Evolutionary conservation across 2,888 invertebrate genomes (phyloP).

Genomic region (Aplocera efformata): DNA sequence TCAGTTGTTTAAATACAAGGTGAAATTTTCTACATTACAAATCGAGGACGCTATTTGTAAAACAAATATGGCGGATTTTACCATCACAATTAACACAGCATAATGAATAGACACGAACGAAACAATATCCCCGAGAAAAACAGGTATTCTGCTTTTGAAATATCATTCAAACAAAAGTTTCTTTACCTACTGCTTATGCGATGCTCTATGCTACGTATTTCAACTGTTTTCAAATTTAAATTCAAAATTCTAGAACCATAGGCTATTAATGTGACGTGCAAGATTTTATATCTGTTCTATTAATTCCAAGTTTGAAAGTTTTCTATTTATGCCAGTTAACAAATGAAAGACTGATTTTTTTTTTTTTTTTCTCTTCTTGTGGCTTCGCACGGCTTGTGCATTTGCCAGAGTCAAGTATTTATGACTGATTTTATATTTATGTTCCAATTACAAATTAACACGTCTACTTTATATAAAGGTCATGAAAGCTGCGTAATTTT

Average conservation of each 20-base stretch:
- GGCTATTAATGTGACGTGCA: background rate
- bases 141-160: conserved; percentile 65
- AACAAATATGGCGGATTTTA: conserved; percentile 70
- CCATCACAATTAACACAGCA: conserved; percentile 68
- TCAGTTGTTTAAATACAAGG: conserved; percentile 19
- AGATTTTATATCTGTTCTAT: background rate
- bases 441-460: too few species aligned
- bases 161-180: conserved; percentile 44
- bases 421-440: too few species aligned
- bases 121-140: conserved; percentile 70
- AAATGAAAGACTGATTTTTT: too few species aligned
- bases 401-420: too few species aligned
- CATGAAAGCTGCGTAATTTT: too few species aligned
- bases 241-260: conserved; percentile 3
- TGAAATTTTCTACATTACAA: conserved; percentile 33
- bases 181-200: conserved; percentile 17
- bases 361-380: too few species aligned
- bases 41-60: conserved; percentile 68
- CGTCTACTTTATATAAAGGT: too few species aligned
- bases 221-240: conserved; percentile 5
- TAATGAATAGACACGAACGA: conserved; percentile 58
- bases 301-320: background rate
- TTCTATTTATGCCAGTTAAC: background rate
- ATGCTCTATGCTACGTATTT: conserved; percentile 4
- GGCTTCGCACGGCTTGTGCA: too few species aligned